phyloP scores from a whole-genome alignment of 2,797 vertebrate species.

The Pseudochirops cupreus region DNA sequence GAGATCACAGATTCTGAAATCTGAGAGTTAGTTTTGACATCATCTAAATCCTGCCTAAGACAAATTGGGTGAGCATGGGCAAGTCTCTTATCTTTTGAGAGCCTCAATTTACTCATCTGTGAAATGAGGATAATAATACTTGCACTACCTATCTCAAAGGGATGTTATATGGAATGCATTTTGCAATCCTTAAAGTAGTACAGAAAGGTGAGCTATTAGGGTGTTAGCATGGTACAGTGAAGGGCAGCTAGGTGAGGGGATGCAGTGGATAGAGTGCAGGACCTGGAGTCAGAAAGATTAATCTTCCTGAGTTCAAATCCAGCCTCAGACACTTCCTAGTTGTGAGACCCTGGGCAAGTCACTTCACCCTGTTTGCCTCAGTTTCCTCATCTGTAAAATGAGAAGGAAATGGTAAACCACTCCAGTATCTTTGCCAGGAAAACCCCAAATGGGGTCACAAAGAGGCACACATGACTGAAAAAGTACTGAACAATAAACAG shows the following conservation, averaged over 20 bases:
- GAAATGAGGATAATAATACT: background rate
- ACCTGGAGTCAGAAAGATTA: background rate
- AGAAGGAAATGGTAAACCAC: background rate
- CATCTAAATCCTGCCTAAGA: background rate
- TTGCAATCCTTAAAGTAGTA: background rate
- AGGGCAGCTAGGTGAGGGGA: background rate
- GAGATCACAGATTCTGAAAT: background rate
- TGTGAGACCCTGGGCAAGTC: background rate
- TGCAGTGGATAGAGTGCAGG: background rate
- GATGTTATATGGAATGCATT: background rate
- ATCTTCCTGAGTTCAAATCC: background rate
- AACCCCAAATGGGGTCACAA: background rate
- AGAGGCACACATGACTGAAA: background rate
- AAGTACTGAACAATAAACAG: background rate
- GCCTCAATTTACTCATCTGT: background rate
- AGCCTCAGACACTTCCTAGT: background rate
- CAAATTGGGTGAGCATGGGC: background rate
- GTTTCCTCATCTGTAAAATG: background rate
- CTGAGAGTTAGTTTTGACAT: background rate
- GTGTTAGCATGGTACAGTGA: background rate
- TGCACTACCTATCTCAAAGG: background rate
- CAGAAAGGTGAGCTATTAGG: background rate
- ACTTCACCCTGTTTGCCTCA: background rate
- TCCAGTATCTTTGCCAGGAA: background rate
- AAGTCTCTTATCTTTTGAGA: background rate